A percentile compares a stretch with the other conserved stretches of the same genome.
phyloP scores from a whole-genome alignment of 2,888 invertebrate genomes.

The Plagiodera versicolora region DNA sequence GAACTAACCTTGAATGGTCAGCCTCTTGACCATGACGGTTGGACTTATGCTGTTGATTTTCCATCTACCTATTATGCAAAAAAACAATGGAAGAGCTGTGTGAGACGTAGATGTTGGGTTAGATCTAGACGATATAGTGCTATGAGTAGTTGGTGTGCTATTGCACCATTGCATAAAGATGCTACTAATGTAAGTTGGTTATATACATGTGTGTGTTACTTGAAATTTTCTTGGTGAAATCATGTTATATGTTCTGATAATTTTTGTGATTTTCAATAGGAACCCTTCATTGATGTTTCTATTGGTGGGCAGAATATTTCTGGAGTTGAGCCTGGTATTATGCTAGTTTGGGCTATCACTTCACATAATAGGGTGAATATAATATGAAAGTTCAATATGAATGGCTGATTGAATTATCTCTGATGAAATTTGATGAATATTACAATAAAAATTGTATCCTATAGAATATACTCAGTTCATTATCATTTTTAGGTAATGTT shows the following conservation, averaged over 20 bases:
- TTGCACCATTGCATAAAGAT: conserved; percentile 86
- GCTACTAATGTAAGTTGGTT: conserved; percentile 66
- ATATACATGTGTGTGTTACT: too few species aligned
- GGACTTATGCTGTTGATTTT: conserved; percentile 93
- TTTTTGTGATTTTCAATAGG: conserved; percentile 59
- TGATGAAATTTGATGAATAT: too few species aligned
- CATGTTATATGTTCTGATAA: conserved; percentile 3
- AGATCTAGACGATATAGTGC: conserved; percentile 85
- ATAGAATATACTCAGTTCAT: not conserved
- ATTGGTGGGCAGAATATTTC: conserved; percentile 84
- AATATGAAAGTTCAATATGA: too few species aligned
- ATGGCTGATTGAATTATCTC: too few species aligned
- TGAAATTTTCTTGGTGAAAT: too few species aligned
- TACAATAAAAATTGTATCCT: not conserved
- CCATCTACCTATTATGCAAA: conserved; percentile 78
- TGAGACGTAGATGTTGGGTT: conserved; percentile 87
- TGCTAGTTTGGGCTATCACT: conserved; percentile 92
- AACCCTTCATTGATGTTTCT: conserved; percentile 89
- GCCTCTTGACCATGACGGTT: conserved; percentile 86
- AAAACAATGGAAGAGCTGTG: conserved; percentile 89
- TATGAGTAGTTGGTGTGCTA: conserved; percentile 90
- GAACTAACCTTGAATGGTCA: conserved; percentile 82
- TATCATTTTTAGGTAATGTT: conserved; percentile 69
- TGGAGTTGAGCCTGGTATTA: conserved; percentile 72
- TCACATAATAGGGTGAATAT: conserved; percentile 76